These are phyloP conservation scores for Chaetophractus vellerosus DNA, from an alignment of 2,797 vertebrate genomes.

Conservation along the genomic window DNA sequence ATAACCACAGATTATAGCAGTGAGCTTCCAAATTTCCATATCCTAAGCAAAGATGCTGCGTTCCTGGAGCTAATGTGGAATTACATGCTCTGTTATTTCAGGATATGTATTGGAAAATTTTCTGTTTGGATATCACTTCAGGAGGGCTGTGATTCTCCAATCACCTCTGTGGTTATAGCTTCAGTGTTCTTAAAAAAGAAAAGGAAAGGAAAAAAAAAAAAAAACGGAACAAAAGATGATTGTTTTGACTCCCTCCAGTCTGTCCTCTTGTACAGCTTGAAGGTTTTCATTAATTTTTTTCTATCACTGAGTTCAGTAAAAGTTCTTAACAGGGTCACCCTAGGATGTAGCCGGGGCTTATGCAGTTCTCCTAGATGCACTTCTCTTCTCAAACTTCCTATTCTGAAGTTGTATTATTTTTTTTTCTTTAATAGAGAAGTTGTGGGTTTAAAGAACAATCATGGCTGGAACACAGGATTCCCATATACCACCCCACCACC, in stretches of 20 bases:
- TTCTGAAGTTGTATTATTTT: conserved; percentile 45
- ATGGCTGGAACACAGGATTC: too few species aligned
- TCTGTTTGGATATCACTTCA: conserved; percentile 78
- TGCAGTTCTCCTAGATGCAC: background rate
- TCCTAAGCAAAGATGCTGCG: conserved; percentile 86
- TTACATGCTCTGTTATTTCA: conserved; percentile 80
- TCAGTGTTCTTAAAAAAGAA: conserved; percentile 27
- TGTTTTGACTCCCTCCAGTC: background rate
- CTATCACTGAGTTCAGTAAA: conserved; percentile 67
- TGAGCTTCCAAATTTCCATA: conserved; percentile 89
- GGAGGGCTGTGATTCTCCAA: conserved; percentile 77
- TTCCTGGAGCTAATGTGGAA: conserved; percentile 81
- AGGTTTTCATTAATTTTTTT: conserved; percentile 71
- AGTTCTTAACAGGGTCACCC: conserved; percentile 70
- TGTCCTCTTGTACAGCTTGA: conserved; percentile 26
- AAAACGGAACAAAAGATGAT: conserved; percentile 62
- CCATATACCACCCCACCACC: too few species aligned
- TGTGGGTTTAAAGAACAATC: too few species aligned
- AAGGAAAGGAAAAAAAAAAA: background rate
- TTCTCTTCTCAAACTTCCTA: background rate
- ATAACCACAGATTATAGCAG: conserved; percentile 90
- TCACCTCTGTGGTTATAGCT: conserved; percentile 54
- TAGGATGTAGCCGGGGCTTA: background rate
- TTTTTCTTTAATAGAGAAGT: too few species aligned
- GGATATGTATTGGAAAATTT: conserved; percentile 79